Conservation (phyloP, 2,113 vertebrate species). For the Copsychus sechellarum region DNA sequence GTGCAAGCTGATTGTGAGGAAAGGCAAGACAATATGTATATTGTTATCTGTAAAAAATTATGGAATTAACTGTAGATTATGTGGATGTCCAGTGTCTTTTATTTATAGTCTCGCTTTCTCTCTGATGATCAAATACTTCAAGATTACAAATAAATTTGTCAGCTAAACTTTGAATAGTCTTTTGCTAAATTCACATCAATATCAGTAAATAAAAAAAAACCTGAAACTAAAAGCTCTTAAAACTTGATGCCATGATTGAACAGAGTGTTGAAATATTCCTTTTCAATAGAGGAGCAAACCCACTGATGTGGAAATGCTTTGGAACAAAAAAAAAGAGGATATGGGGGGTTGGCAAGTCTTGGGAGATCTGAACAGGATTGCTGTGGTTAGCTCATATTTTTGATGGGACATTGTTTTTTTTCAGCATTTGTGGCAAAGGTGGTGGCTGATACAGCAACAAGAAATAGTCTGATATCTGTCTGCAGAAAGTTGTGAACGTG, state of each 20-base stretch:
- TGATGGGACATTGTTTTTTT: not conserved
- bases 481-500: rapidly evolving
- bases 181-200: slow-evolving; percentile 17
- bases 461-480: not conserved
- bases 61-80: slow-evolving; percentile 63
- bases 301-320: not conserved
- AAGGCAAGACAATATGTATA: slow-evolving; percentile 21
- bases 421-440: not conserved
- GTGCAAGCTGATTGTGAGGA: slow-evolving; percentile 21
- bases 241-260: not conserved
- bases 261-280: not conserved
- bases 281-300: not conserved
- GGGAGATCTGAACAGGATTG: not conserved
- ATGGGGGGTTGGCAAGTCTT: not conserved
- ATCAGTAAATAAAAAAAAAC: not conserved
- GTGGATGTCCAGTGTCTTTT: slow-evolving; percentile 79
- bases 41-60: slow-evolving; percentile 31
- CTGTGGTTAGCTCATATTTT: not conserved
- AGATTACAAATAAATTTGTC: slow-evolving; percentile 94
- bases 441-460: not conserved
- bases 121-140: slow-evolving; percentile 81
- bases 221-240: not conserved
- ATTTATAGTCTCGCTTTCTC: slow-evolving; percentile 83
- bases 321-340: not conserved
- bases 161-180: slow-evolving; percentile 73